Evolutionary conservation across 92 coral and sea anemone species (phyloP).

Genomic region (Nematostella vectensis): DNA sequence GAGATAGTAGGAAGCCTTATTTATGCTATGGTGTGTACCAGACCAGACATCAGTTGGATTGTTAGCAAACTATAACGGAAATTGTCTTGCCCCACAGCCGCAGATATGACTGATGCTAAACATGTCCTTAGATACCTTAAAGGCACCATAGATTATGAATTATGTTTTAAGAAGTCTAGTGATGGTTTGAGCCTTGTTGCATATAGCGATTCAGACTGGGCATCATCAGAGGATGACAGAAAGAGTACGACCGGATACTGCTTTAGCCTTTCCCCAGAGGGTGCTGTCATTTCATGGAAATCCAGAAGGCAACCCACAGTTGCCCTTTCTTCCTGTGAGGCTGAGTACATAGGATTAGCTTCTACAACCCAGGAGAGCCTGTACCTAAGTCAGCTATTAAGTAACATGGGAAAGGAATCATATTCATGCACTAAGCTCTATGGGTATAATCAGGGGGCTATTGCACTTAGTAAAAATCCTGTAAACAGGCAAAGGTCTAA

Average conservation of each 20-base stretch:
- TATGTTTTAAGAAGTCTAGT: constrained; percentile 19
- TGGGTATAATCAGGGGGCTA: constrained; percentile 56
- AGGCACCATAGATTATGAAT: constrained; percentile 45
- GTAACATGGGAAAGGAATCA: constrained; percentile 14
- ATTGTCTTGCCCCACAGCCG: constrained; percentile 24
- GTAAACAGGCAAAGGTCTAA: constrained; percentile 41
- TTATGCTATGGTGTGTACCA: constrained; percentile 41
- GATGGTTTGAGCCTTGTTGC: constrained; percentile 25
- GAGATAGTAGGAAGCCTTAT: constrained; percentile 26
- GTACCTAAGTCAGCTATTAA: constrained; percentile 14
- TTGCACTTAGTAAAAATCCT: constrained; percentile 44
- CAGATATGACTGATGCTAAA: constrained; percentile 28
- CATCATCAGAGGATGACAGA: constrained; percentile 36
- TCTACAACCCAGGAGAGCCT: constrained; percentile 34
- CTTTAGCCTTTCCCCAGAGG: constrained; percentile 21
- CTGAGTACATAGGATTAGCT: constrained; percentile 40
- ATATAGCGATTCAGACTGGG: constrained; percentile 37
- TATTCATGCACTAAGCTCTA: constrained; percentile 10
- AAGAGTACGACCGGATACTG: constrained; percentile 42
- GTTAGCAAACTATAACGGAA: constrained; percentile 26
- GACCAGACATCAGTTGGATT: constrained; percentile 45
- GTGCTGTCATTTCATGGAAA: constrained; percentile 29
- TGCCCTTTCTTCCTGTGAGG: constrained; percentile 10
- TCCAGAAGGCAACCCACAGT: constrained; percentile 32
- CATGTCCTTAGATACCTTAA: constrained; percentile 33